phyloP scores from a whole-genome alignment of 92 coral and sea anemone species.

The Epizoanthus fatuus region DNA sequence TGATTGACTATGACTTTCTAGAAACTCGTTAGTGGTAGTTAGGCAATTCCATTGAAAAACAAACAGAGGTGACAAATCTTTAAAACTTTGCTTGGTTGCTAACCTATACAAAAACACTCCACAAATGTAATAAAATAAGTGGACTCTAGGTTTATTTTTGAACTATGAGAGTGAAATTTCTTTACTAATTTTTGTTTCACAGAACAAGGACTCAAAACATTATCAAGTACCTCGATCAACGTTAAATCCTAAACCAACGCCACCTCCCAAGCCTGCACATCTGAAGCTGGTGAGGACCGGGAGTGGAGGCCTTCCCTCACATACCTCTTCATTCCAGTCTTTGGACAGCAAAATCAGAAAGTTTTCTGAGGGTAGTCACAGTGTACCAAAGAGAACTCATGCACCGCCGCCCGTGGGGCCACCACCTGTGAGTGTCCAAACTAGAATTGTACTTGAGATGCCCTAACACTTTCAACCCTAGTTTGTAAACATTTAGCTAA shows the following conservation, averaged over 20 bases:
- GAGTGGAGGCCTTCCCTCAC: constrained; percentile 54
- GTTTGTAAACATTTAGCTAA: background rate
- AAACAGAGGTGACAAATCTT: too few species aligned
- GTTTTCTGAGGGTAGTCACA: constrained; percentile 66
- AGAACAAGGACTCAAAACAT: constrained; percentile 55
- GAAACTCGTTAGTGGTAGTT: too few species aligned
- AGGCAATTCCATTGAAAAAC: too few species aligned
- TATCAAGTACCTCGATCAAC: constrained; percentile 84
- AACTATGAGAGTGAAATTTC: too few species aligned
- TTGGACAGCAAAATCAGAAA: constrained; percentile 62
- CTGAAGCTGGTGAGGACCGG: constrained; percentile 72
- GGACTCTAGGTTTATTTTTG: too few species aligned
- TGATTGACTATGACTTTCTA: too few species aligned
- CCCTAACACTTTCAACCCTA: background rate
- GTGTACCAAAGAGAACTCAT: constrained; percentile 36
- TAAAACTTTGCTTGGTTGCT: too few species aligned
- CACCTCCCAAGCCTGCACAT: constrained; percentile 93
- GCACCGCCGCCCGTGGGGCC: constrained; percentile 89
- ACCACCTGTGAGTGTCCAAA: constrained; percentile 71
- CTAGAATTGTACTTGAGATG: background rate
- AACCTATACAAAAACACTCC: too few species aligned
- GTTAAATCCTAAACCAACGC: constrained; percentile 74
- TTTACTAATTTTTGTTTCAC: background rate
- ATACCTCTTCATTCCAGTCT: constrained; percentile 11
- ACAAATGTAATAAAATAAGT: too few species aligned